Percentiles rank a stretch among this genome's conserved stretches.
These are phyloP conservation scores for Triplophysa dalaica DNA, from an alignment of 2,113 vertebrate genomes.

Conservation along the genomic window DNA sequence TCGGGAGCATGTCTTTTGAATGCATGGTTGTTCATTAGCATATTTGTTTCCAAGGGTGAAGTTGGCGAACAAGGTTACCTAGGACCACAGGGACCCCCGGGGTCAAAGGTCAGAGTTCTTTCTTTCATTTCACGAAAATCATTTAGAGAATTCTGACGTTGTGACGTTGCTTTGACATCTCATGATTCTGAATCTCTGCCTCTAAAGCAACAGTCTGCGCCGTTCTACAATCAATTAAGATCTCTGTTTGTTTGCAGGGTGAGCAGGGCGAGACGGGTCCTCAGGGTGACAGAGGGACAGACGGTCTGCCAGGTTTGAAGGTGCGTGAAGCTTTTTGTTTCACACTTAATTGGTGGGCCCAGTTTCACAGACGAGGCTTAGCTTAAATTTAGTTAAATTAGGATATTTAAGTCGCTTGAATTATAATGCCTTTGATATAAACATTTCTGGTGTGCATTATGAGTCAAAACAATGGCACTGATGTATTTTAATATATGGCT, in stretches of 20 bases:
- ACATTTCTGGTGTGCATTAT: no score
- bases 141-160: background rate
- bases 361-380: no score
- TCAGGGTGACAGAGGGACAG: slow-evolving; percentile 73
- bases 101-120: slow-evolving; percentile 74
- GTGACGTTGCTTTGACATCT: background rate
- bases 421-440: no score
- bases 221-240: background rate
- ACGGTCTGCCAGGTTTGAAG: slow-evolving; percentile 72
- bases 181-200: background rate
- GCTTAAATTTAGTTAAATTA: no score
- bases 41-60: slow-evolving; percentile 77
- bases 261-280: slow-evolving; percentile 64
- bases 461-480: no score
- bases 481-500: no score
- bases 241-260: slow-evolving; percentile 59
- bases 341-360: background rate
- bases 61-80: slow-evolving; percentile 79
- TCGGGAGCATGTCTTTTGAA: no score
- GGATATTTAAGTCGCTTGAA: no score
- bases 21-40: no score
- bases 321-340: slow-evolving; percentile 49
- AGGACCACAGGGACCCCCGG: slow-evolving; percentile 76
- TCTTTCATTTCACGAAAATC: background rate
- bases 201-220: background rate